Evolutionary conservation across 1,140 invertebrate genomes (phyloP).

Genomic region (Trialeurodes vaporariorum): DNA sequence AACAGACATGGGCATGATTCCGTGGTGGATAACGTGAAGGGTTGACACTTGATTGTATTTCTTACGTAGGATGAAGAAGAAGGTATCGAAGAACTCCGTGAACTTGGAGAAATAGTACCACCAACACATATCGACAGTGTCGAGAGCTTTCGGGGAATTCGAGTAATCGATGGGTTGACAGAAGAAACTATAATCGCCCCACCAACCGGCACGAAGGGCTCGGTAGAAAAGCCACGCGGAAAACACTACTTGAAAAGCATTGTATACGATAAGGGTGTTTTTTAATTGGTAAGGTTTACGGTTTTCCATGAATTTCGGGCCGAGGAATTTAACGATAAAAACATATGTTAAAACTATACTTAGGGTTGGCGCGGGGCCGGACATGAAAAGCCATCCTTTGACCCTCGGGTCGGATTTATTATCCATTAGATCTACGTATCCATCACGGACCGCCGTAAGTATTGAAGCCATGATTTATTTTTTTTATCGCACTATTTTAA

Average conservation of each 20-base stretch:
- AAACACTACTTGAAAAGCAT: slow-evolving; percentile 72
- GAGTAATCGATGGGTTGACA: slow-evolving; percentile 83
- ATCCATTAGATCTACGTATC: not conserved
- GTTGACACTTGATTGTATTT: slow-evolving; percentile 87
- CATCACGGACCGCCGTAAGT: not conserved
- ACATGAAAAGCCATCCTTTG: slow-evolving; percentile 73
- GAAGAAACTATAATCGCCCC: slow-evolving; percentile 64
- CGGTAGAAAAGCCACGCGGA: slow-evolving; percentile 71
- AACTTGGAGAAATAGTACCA: slow-evolving; percentile 96
- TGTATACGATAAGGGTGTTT: slow-evolving; percentile 67
- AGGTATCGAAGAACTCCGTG: slow-evolving; percentile 89
- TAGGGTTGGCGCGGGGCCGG: slow-evolving; percentile 67
- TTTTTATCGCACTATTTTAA: too few relatives aligned
- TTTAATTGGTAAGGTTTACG: slow-evolving; percentile 71
- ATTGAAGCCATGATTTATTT: not conserved
- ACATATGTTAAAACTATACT: slow-evolving; percentile 62
- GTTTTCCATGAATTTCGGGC: slow-evolving; percentile 75
- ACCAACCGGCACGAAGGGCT: slow-evolving; percentile 57
- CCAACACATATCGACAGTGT: slow-evolving; percentile 74
- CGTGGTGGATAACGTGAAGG: slow-evolving; percentile 92
- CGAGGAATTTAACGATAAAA: slow-evolving; percentile 60
- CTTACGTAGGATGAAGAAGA: slow-evolving; percentile 87
- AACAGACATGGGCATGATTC: slow-evolving; percentile 89
- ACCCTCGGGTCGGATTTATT: slow-evolving; percentile 55
- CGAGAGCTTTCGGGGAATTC: slow-evolving; percentile 55